Evolutionary conservation across 2,888 invertebrate genomes (phyloP).

Genomic region (Pristionchus mayeri): DNA sequence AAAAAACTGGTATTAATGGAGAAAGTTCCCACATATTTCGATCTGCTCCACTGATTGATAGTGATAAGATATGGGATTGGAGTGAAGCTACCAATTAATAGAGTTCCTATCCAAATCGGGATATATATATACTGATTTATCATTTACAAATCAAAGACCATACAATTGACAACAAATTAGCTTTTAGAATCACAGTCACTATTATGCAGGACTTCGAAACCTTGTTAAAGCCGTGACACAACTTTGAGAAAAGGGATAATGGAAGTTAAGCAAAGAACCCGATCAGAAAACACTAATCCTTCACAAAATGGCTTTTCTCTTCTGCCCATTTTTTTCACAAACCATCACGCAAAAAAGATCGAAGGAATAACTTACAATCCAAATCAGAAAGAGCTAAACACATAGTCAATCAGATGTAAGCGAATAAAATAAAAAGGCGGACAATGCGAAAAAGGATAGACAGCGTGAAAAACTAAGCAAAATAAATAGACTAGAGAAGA

Average conservation of each 20-base stretch:
- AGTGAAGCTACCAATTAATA: not conserved
- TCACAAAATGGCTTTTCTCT: not conserved
- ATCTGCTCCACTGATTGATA: not conserved
- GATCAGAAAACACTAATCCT: not conserved
- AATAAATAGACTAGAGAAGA: not conserved
- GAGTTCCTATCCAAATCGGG: not conserved
- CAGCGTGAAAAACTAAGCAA: constrained; percentile 9
- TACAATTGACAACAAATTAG: not conserved
- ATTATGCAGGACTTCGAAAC: constrained; percentile 6
- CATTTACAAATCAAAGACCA: not conserved
- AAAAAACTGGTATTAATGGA: constrained; percentile 16
- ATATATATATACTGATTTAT: not conserved
- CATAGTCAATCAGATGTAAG: not conserved
- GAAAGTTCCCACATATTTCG: not conserved
- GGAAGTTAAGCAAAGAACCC: not conserved
- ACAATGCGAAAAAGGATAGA: constrained; percentile 13
- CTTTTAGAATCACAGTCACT: not conserved
- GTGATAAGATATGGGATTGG: constrained; percentile 6
- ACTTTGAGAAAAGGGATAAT: not conserved
- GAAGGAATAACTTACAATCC: constrained; percentile 15
- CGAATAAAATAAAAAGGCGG: not conserved
- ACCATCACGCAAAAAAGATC: constrained; percentile 24
- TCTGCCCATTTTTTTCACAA: constrained; percentile 2
- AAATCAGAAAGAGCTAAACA: not conserved
- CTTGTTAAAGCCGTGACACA: constrained; percentile 18